A percentile compares a stretch with the other conserved stretches of the same genome.
Conservation (phyloP, 2,888 invertebrate genomes). For the Xylota sylvarum region DNA sequence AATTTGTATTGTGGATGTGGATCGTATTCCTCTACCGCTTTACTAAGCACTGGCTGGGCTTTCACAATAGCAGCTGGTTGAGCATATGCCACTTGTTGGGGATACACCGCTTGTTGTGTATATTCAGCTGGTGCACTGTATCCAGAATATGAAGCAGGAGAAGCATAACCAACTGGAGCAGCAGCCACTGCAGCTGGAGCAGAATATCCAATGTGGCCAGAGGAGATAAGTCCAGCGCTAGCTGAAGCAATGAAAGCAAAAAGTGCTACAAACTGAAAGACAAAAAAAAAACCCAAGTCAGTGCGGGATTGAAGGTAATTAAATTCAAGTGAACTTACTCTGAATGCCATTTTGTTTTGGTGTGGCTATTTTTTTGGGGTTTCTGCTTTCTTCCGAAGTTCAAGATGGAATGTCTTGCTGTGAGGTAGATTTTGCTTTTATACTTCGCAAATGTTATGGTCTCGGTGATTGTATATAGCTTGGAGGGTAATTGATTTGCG, state of each 20-base stretch:
- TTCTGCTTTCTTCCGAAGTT: slow-evolving; percentile 63
- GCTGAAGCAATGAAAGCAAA: slow-evolving; percentile 80
- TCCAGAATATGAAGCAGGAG: slow-evolving; percentile 15
- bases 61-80: slow-evolving; percentile 39
- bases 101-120: slow-evolving; percentile 30
- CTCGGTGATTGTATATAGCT: slow-evolving; percentile 26
- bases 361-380: slow-evolving; percentile 10
- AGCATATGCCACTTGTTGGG: slow-evolving; percentile 28
- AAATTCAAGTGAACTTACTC: slow-evolving; percentile 48
- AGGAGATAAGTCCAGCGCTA: slow-evolving; percentile 81
- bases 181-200: slow-evolving; percentile 12
- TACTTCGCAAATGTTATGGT: slow-evolving; percentile 43
- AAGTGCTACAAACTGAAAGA: slow-evolving; percentile 79
- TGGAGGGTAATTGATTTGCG: slow-evolving; percentile 58
- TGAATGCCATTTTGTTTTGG: slow-evolving; percentile 57
- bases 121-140: slow-evolving; percentile 9
- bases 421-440: slow-evolving; percentile 60
- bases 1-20: slow-evolving; percentile 79
- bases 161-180: slow-evolving; percentile 1
- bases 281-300: background rate
- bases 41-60: slow-evolving; percentile 43
- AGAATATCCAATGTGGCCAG: slow-evolving; percentile 76
- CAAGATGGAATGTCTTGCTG: slow-evolving; percentile 61
- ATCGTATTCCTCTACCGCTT: slow-evolving; percentile 55
- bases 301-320: background rate